A percentile compares a stretch with the other conserved stretches of the same genome.
Conservation (phyloP, 1,140 invertebrate species). For the Mylabris phalerata region DNA sequence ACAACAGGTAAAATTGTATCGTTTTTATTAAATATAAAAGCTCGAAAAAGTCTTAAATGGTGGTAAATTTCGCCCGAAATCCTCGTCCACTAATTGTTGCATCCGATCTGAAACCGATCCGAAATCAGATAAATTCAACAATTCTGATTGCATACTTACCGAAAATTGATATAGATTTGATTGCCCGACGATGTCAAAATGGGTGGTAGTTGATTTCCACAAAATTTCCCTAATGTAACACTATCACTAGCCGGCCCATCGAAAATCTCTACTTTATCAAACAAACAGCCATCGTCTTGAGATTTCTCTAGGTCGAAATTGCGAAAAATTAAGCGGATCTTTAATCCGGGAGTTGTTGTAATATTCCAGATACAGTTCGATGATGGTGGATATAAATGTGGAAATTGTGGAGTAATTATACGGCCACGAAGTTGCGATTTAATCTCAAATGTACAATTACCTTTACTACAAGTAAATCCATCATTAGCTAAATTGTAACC, state of each 20-base stretch:
- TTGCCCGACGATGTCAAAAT: conserved; percentile 84
- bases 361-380: conserved; percentile 94
- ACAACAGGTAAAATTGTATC: no score
- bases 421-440: conserved; percentile 60
- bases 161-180: conserved; percentile 51
- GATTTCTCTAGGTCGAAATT: conserved; percentile 78
- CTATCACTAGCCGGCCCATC: background rate
- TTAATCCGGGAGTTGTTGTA: conserved; percentile 85
- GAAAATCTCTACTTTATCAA: background rate
- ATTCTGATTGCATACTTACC: background rate
- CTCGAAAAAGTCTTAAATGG: no score
- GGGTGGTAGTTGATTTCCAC: conserved; percentile 64
- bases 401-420: conserved; percentile 84
- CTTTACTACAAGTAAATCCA: conserved; percentile 81
- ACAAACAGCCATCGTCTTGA: no score
- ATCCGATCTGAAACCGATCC: no score
- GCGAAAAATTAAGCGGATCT: conserved; percentile 86
- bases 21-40: no score
- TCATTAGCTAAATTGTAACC: conserved; percentile 91
- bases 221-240: conserved; percentile 2
- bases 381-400: conserved; percentile 84
- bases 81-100: no score
- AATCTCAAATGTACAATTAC: conserved; percentile 76
- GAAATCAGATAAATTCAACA: no score
- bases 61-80: no score